These are phyloP conservation scores for Mimumesa dahlbomi DNA, from an alignment of 2,888 invertebrate genomes.

Conservation along the genomic window DNA sequence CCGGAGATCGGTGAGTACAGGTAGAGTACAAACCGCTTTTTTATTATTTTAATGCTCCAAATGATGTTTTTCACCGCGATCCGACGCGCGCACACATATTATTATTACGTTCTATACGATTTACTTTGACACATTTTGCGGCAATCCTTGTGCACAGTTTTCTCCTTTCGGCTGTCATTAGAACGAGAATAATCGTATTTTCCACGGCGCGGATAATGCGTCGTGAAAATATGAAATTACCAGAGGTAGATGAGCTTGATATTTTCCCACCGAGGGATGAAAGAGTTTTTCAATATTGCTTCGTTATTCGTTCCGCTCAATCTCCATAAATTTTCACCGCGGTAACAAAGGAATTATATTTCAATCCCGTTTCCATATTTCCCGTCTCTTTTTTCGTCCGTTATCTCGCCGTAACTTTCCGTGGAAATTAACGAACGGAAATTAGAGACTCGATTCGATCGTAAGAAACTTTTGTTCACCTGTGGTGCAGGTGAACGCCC, in stretches of 20 bases:
- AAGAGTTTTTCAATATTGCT: slow-evolving; percentile 34
- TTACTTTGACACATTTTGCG: not conserved
- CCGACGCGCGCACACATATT: too few relatives aligned
- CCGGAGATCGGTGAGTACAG: slow-evolving; percentile 83
- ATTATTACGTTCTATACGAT: not conserved
- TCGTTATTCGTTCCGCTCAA: slow-evolving; percentile 34
- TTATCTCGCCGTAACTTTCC: slow-evolving; percentile 6
- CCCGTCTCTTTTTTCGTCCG: too few relatives aligned
- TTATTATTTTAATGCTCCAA: slow-evolving; percentile 13
- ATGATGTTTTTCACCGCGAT: not conserved
- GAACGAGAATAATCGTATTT: too few relatives aligned
- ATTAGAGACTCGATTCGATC: too few relatives aligned
- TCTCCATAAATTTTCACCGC: slow-evolving; percentile 49
- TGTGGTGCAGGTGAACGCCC: too few relatives aligned
- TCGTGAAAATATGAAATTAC: not conserved
- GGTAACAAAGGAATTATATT: not conserved
- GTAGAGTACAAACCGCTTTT: slow-evolving; percentile 23
- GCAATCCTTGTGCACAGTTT: not conserved
- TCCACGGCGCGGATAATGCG: too few relatives aligned
- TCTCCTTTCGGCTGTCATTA: too few relatives aligned
- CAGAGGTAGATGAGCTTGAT: not conserved
- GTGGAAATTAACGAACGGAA: slow-evolving; percentile 19
- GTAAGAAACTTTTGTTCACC: too few relatives aligned
- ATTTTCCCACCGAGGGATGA: not conserved
- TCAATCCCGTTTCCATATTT: too few relatives aligned